Base-by-base conservation (phyloP, 2,797 vertebrate species). In the Rhinophrynus dorsalis region DNA sequence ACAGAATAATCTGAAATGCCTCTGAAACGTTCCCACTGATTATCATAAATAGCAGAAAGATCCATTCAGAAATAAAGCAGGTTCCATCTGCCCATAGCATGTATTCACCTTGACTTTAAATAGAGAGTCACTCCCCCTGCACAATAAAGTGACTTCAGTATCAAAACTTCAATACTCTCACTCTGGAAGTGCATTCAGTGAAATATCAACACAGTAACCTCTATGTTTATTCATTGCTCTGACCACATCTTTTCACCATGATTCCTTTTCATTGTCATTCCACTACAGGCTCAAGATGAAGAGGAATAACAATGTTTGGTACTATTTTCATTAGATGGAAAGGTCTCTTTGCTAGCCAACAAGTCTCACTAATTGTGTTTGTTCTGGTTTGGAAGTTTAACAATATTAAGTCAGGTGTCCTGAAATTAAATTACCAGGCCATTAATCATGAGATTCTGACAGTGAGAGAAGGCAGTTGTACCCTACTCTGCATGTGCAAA, bases 21-120 rank as follows among this genome's bases (percentile, higher is more conserved):
- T 85, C 84, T 91, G 92, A 85, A 90, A 90, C 88, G 86, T 94
- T 96, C 94, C 92, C 94, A 94, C 89, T 90, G 84, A 92, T 93
- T 91, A 88, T 70, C 84, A 88, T 94, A 92, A 96, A 93, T 93
- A 91, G 92, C 90, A 90, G 87, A 94, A 94, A 93, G 81, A 69
- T 85, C 90, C 92, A 95, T 95, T 94, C 92, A 94, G 86, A 80
- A 91, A 88, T 90, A 86, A 91, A 93, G 91, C 95, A 95, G 94
- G 95, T 95, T 94, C 92, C 94, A 95, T 95, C 92, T 94, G 95
- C 93, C 94, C 92, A 87, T 90, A 88, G 81, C 87, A 87, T 81
- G 67, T 94, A 91, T 92, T 95, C 90, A 96, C 95, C 95, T 96
- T 95, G 93, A 92, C 90, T 93, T 87, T 89, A 84, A 82, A 90